Conservation (phyloP, 1,140 invertebrate species). For the Drosophila nebulosa region DNA sequence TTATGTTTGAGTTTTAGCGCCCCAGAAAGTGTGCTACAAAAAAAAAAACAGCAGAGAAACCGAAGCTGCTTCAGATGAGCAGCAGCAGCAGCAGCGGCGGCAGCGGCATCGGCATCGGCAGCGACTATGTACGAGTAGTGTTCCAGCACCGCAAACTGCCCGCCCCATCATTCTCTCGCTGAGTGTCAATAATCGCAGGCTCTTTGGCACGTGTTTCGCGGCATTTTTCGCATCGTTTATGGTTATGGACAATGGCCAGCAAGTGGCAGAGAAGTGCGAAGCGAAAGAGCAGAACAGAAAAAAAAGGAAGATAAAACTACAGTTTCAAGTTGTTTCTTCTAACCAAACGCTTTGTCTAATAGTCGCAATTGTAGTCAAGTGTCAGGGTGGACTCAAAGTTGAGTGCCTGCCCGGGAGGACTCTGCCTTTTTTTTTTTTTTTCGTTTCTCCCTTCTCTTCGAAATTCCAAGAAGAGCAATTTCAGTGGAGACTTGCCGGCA, state of each 20-base stretch:
- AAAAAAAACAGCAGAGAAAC: no score
- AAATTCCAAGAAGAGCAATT: background rate
- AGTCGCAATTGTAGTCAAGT: constrained; percentile 53
- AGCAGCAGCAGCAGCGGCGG: no score
- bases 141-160: background rate
- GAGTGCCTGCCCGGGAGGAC: constrained; percentile 16
- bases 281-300: background rate
- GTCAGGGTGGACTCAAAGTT: constrained; percentile 25
- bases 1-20: constrained; percentile 41
- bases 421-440: background rate
- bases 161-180: background rate
- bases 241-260: constrained; percentile 19
- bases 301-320: background rate
- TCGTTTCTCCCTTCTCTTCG: background rate
- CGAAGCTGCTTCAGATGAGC: background rate
- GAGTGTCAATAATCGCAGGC: constrained; percentile 12
- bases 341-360: constrained; percentile 32
- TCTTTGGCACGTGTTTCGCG: constrained; percentile 35
- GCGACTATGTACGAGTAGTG: background rate
- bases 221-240: constrained; percentile 35
- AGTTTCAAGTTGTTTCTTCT: constrained; percentile 8
- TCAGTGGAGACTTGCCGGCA: no score
- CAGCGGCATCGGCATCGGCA: no score
- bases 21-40: constrained; percentile 30
- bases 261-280: background rate